Conservation (phyloP, 2,888 invertebrate genomes). For the Clepsis dumicolana region DNA sequence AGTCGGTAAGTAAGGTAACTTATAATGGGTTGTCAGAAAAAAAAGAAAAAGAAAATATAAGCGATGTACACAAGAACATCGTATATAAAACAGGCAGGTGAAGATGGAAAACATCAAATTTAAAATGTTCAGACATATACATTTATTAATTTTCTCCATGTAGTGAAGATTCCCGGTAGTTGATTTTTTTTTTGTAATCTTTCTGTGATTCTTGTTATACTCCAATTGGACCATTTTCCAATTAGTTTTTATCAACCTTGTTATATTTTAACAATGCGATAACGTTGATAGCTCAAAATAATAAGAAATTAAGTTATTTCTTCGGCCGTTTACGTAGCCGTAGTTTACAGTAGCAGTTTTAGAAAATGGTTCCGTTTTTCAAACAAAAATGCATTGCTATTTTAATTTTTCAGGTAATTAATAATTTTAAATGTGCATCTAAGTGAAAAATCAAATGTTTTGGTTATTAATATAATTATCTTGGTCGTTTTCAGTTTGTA, state of each 20-base stretch:
- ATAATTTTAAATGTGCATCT: neutral
- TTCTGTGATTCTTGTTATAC: neutral
- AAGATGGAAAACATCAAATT: neutral
- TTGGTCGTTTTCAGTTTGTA: constrained; percentile 5
- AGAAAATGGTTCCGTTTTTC: constrained; percentile 32
- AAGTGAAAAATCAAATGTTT: neutral
- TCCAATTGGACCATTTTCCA: constrained; percentile 1
- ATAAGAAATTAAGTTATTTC: constrained; percentile 4
- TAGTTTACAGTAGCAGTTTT: neutral
- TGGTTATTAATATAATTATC: neutral
- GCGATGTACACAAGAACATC: neutral
- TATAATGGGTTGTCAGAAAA: neutral
- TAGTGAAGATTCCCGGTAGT: neutral
- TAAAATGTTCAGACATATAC: too few relatives aligned
- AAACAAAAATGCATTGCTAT: constrained; percentile 22
- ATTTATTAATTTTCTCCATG: too few relatives aligned
- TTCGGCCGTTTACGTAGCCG: neutral
- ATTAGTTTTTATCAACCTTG: constrained; percentile 28
- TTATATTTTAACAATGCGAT: constrained; percentile 31
- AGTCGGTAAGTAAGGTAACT: neutral
- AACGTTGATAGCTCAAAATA: constrained; percentile 22
- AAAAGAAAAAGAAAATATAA: neutral
- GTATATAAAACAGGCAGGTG: neutral
- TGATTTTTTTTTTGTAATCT: neutral
- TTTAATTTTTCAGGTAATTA: constrained; percentile 31